These are phyloP conservation scores for Bradysia coprophila DNA, from an alignment of 1,140 invertebrate genomes.

Conservation along the genomic window DNA sequence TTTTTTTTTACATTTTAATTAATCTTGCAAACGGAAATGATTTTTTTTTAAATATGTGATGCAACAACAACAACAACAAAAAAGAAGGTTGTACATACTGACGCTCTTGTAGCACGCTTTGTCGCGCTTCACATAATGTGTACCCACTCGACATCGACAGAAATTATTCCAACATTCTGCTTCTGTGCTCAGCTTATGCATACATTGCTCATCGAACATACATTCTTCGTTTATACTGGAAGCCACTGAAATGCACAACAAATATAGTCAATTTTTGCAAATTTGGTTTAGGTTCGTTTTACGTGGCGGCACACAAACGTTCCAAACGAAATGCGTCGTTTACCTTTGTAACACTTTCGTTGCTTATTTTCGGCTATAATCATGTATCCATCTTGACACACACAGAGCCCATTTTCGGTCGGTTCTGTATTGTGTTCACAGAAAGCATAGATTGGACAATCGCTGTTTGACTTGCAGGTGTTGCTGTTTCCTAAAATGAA, in stretches of 20 bases:
- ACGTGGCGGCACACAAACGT: too few species aligned
- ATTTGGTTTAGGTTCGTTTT: too few species aligned
- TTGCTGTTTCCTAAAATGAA: conserved; percentile 3
- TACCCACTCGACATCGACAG: background rate
- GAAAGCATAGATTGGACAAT: background rate
- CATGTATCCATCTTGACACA: conserved; percentile 1
- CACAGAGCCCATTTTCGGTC: background rate
- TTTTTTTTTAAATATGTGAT: too few species aligned
- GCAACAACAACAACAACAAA: background rate
- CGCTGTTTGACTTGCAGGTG: background rate
- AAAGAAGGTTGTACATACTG: conserved; percentile 1
- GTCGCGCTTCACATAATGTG: conserved; percentile 1
- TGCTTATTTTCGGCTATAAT: background rate
- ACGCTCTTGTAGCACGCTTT: background rate
- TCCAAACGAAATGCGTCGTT: too few species aligned
- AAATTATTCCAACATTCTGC: background rate
- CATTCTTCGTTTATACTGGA: background rate
- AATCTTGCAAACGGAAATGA: too few species aligned
- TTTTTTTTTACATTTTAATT: too few species aligned
- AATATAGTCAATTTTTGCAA: too few species aligned
- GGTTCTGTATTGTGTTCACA: background rate
- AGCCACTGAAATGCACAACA: background rate
- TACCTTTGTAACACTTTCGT: background rate
- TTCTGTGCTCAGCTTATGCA: background rate
- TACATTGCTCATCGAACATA: conserved; percentile 1